These are phyloP conservation scores for Anseranas semipalmata DNA, from an alignment of 2,113 vertebrate species.

Conservation along the genomic window DNA sequence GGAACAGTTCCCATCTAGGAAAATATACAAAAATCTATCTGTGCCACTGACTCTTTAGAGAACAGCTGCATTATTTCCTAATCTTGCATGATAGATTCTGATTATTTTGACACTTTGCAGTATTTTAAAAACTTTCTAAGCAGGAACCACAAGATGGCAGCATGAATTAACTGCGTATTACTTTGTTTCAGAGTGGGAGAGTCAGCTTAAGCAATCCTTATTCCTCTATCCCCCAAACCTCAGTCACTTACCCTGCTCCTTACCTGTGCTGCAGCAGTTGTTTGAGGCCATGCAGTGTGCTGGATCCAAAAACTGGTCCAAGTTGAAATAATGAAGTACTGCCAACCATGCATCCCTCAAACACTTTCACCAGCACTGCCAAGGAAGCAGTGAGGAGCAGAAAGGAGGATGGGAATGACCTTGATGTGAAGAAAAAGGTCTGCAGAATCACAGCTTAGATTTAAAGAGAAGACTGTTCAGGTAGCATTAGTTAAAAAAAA, in stretches of 20 bases:
- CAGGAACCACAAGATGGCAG: neutral
- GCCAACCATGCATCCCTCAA: neutral
- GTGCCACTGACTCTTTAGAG: neutral
- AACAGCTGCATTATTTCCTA: conserved; percentile 12
- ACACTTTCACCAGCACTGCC: rapidly evolving
- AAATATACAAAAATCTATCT: neutral
- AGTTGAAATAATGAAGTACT: neutral
- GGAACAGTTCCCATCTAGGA: neutral
- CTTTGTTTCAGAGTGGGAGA: neutral
- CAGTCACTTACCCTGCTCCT: neutral
- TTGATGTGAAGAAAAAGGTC: neutral
- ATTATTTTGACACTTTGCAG: conserved; percentile 10
- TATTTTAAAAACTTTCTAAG: neutral
- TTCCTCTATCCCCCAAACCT: neutral
- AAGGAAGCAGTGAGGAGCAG: neutral
- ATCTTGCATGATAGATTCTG: neutral
- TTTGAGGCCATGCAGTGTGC: neutral
- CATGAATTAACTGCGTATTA: neutral
- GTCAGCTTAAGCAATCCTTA: neutral
- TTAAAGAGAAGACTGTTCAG: neutral
- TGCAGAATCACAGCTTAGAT: neutral
- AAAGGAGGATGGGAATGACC: neutral
- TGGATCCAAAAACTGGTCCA: neutral
- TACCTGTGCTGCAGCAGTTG: neutral
- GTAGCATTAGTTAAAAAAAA: neutral